Conservation (phyloP, 2,888 invertebrate species). For the Trissonchulus latispiculum region DNA sequence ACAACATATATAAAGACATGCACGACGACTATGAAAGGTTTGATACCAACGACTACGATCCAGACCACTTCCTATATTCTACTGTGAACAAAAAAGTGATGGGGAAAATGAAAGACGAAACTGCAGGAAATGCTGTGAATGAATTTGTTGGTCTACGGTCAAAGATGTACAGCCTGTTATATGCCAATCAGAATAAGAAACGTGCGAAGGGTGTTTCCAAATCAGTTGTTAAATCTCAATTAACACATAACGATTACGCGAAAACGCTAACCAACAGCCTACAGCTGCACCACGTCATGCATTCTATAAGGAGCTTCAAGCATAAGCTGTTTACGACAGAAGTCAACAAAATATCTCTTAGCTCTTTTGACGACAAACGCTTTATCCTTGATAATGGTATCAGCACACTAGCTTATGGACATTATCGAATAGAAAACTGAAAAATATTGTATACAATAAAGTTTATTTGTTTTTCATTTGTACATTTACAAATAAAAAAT, state of each 20-base stretch:
- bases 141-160: background rate
- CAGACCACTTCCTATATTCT: background rate
- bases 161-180: background rate
- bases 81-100: background rate
- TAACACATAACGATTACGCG: constrained; percentile 1
- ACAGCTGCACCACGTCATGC: constrained; percentile 6
- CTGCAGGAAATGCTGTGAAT: background rate
- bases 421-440: too few species aligned
- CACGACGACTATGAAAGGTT: background rate
- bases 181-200: background rate
- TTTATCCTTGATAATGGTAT: background rate
- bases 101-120: constrained; percentile 9
- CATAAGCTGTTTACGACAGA: background rate
- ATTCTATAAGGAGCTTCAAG: background rate
- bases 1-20: constrained; percentile 12
- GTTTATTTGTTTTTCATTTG: too few species aligned
- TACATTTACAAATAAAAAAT: too few species aligned
- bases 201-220: background rate
- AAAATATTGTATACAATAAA: too few species aligned
- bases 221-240: background rate
- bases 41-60: constrained; percentile 1
- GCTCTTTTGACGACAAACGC: constrained; percentile 6
- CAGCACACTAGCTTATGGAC: background rate
- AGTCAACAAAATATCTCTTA: background rate
- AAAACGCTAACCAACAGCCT: background rate